Base-by-base conservation (phyloP, 2,797 vertebrate species). In the Miichthys miiuy region DNA sequence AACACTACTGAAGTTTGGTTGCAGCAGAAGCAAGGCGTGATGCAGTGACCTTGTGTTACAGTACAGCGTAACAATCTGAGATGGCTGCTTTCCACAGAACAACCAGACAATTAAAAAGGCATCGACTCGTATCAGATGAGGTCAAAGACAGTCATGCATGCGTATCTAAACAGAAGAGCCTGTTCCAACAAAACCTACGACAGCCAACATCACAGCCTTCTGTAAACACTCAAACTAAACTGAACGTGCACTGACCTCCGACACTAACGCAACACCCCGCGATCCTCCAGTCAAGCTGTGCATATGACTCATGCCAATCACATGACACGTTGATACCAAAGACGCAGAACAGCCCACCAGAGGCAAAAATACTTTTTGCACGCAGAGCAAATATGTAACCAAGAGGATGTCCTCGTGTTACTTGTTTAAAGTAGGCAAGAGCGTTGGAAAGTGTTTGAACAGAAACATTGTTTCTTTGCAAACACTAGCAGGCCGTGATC, bases 221-320 rank as follows among this genome's bases (percentile, higher is more conserved):
- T 65, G 23, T 27, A 70, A 47, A 64, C 23, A 50, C 8, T 51
- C 23, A 68, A 63, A 78, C 10, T 11, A 4, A 52, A 47, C 23
- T 27, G 62, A 44, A 62, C 21, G 20, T 74, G 54, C 34, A 52
- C 23, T 9, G 61, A 63, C 46, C 56, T 48, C 12, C 18, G 17
- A 46, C 52, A 25, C 58, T 52, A 48, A 72, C 65, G 60, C 10
- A 84, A 67, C 21, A 68, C 38, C 30, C 48, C 44, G 56, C 18
- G 52, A 41, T 30, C 27, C 48, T 50, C 18, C 17, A 62, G 72
- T 79, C 67, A 77, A 57, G 25, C 56, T 55, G 61, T 63, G 69
- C 83, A 82, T 66, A 71, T 81, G 85, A 90, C 71, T 85, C 84
- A 85, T 66, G 79, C 57, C 83, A 81, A 41, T 87, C 86, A 82